Evolutionary conservation across 1,140 invertebrate genomes (phyloP).

Genomic region (Drosophila parvula): DNA sequence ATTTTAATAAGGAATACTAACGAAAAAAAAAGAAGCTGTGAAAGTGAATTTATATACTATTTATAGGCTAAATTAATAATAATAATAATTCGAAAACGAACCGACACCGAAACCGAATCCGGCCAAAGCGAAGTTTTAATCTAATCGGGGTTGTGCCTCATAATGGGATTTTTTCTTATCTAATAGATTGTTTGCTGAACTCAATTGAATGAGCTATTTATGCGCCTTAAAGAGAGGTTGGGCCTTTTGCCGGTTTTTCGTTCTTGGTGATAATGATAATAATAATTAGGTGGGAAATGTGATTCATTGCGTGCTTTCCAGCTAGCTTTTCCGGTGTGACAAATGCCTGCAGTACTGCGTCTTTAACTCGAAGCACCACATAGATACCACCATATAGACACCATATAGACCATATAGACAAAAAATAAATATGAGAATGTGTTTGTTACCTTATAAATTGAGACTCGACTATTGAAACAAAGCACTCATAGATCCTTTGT

Average conservation of each 20-base stretch:
- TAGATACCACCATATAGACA: no score
- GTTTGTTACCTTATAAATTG: no score
- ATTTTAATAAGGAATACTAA: slow-evolving; percentile 63
- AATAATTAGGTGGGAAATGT: slow-evolving; percentile 2
- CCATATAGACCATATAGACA: no score
- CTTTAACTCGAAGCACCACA: neutral
- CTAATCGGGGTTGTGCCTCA: slow-evolving; percentile 46
- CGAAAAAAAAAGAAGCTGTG: neutral
- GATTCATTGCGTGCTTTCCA: slow-evolving; percentile 15
- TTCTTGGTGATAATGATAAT: neutral
- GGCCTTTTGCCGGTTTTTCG: slow-evolving; percentile 15
- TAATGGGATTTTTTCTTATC: slow-evolving; percentile 64
- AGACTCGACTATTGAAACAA: no score
- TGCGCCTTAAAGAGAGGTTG: slow-evolving; percentile 29
- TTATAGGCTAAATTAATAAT: slow-evolving; percentile 47
- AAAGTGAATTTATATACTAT: slow-evolving; percentile 60
- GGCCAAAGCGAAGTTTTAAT: slow-evolving; percentile 30
- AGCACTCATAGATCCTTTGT: no score
- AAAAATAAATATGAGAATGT: no score
- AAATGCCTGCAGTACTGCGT: neutral
- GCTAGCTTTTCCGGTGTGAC: slow-evolving; percentile 15
- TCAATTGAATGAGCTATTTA: slow-evolving; percentile 38
- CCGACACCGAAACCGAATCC: slow-evolving; percentile 15
- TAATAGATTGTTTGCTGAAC: slow-evolving; percentile 38
- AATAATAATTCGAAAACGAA: slow-evolving; percentile 25